Evolutionary conservation across 2,113 vertebrate species (phyloP).

Genomic region (Rynchops niger): DNA sequence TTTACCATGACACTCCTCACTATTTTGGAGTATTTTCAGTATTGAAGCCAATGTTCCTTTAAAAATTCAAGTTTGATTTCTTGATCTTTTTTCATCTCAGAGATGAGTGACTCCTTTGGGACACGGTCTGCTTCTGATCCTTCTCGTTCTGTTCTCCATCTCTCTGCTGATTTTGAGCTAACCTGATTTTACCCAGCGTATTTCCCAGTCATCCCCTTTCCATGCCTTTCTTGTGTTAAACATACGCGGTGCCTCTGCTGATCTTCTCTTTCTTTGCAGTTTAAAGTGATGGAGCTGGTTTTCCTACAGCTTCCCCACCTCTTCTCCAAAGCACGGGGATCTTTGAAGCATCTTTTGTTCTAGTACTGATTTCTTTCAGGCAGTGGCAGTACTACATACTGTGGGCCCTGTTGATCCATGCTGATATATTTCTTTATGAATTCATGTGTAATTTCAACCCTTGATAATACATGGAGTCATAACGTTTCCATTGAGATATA

Average conservation of each 20-base stretch:
- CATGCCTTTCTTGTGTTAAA: not conserved
- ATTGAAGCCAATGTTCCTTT: not conserved
- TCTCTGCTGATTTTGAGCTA: not conserved
- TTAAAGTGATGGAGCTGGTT: not conserved
- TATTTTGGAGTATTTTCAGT: not conserved
- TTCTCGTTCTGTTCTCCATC: not conserved
- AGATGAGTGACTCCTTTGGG: not conserved
- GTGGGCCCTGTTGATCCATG: not conserved
- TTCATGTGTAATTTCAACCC: not conserved
- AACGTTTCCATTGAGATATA: not conserved
- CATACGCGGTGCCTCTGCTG: fast-evolving
- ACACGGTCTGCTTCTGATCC: not conserved
- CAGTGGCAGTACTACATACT: not conserved
- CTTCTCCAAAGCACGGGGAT: not conserved
- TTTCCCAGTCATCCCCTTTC: not conserved
- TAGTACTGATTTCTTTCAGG: not conserved
- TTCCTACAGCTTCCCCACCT: not conserved
- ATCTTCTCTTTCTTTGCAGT: not conserved
- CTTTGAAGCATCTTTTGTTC: not conserved
- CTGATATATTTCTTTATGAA: not conserved
- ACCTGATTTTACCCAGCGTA: not conserved
- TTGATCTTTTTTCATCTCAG: not conserved
- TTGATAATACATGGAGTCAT: not conserved
- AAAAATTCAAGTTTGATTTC: not conserved
- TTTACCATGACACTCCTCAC: fast-evolving